Conservation (phyloP, 2,888 invertebrate genomes). For the Belgica antarctica region DNA sequence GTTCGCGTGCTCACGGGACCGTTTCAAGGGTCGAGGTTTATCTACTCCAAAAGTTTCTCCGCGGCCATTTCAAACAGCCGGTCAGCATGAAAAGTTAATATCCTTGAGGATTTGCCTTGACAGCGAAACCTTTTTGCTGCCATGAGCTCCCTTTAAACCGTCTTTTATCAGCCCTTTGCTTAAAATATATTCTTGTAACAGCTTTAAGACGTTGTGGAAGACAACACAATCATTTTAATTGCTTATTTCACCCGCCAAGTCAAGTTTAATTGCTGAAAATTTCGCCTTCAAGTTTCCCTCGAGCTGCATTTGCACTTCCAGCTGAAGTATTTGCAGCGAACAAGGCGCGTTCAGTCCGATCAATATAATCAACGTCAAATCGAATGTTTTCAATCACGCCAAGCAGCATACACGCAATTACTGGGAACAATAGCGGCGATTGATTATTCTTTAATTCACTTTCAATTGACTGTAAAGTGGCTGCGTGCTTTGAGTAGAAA, state of each 20-base stretch:
- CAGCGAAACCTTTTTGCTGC: not conserved
- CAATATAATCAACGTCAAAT: not conserved
- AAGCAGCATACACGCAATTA: not conserved
- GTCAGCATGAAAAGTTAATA: not conserved
- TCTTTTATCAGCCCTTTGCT: not conserved
- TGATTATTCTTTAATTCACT: not conserved
- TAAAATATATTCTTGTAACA: no score
- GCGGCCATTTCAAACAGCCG: not conserved
- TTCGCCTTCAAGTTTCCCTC: not conserved
- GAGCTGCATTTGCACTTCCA: slow-evolving; percentile 3
- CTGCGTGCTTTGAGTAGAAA: not conserved
- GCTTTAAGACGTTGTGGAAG: no score
- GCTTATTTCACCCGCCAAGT: not conserved
- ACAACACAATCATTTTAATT: not conserved
- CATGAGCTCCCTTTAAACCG: not conserved
- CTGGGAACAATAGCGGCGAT: not conserved
- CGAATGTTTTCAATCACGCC: not conserved
- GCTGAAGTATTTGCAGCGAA: not conserved
- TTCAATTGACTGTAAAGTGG: slow-evolving; percentile 8
- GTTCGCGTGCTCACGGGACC: no score
- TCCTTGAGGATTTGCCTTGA: not conserved
- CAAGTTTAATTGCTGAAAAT: not conserved
- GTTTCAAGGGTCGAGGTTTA: no score
- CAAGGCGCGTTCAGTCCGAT: not conserved
- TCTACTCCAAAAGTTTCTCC: not conserved